Conservation (phyloP, 2,888 invertebrate genomes). For the Phorcus lineatus region DNA sequence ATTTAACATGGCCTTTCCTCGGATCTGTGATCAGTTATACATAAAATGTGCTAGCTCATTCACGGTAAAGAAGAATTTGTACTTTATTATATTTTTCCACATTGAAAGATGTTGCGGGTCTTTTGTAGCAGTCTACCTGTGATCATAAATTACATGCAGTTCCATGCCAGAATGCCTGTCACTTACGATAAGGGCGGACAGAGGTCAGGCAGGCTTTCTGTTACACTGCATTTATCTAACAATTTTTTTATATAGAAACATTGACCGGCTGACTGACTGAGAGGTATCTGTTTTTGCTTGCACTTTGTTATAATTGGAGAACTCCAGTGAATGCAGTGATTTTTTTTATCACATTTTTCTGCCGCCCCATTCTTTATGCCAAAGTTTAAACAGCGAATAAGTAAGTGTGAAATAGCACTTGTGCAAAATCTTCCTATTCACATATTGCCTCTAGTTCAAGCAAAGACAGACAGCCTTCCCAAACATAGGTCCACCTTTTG, state of each 20-base stretch:
- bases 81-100: constrained; percentile 28
- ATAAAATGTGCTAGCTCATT: constrained; percentile 26
- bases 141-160: constrained; percentile 21
- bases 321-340: background rate
- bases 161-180: background rate
- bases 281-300: constrained; percentile 16
- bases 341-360: background rate
- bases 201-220: background rate
- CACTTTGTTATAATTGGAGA: background rate
- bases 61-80: constrained; percentile 23
- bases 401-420: constrained; percentile 13
- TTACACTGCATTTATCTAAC: background rate
- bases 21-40: constrained; percentile 27
- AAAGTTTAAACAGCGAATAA: constrained; percentile 14
- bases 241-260: background rate
- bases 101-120: constrained; percentile 26
- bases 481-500: constrained; percentile 14
- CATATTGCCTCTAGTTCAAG: constrained; percentile 18
- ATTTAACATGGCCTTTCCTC: constrained; percentile 28
- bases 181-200: background rate
- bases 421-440: constrained; percentile 16
- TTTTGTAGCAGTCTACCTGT: constrained; percentile 19
- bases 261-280: background rate
- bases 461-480: background rate
- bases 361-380: constrained; percentile 18